Evolutionary conservation across 53 echinoderm and acorn worm species (phyloP), one percentile per base, ranked within the genome.

Genomic region (Astropecten irregularis): DNA sequence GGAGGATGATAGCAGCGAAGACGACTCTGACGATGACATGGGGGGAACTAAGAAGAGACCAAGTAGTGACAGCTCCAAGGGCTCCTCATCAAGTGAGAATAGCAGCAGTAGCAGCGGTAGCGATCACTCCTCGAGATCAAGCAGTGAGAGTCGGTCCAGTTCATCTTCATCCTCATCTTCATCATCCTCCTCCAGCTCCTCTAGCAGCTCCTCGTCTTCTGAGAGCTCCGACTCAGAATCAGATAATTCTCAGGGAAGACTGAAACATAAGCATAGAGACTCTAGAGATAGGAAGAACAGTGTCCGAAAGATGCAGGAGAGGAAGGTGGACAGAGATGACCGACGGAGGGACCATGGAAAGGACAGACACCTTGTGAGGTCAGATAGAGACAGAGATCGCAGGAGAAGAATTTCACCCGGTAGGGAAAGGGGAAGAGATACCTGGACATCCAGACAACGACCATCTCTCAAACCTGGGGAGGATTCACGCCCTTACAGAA

Each of bases 211-310:
- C 2, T 68, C 68, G 0, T 74, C 84, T 9, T 84, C 89, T 9
- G 84, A 90, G 38, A 84, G 85, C 51, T 87, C 89, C 0, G 86
- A 86, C 36, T 89, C 84, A 18, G 66, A 33, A 6, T 56, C 68
- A 16, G 68, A 44, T 10, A 55, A 61, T 11, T 83, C 87, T 33
- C 47, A 73, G 23, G 69, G 51, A 44, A 77, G 44, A 57, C 73
- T 13, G 3, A 54, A 40, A 47, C 32, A 29, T 26, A 70, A 20
- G 39, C 48, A 40, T 5, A 20, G 28, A 25, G 70, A 34, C 39
- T 65, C 52, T 13, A 27, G 21, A 53, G 65, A 27, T 13, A 5
- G 23, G 3, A 48, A 70, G 48, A 25, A 40, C 2, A 70, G 14
- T 30, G n/a, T n/a, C n/a, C 48, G 9, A 18, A 31, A 47, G 28